Evolutionary conservation across 2,113 vertebrate species (phyloP).

Genomic region (Vidua chalybeata): DNA sequence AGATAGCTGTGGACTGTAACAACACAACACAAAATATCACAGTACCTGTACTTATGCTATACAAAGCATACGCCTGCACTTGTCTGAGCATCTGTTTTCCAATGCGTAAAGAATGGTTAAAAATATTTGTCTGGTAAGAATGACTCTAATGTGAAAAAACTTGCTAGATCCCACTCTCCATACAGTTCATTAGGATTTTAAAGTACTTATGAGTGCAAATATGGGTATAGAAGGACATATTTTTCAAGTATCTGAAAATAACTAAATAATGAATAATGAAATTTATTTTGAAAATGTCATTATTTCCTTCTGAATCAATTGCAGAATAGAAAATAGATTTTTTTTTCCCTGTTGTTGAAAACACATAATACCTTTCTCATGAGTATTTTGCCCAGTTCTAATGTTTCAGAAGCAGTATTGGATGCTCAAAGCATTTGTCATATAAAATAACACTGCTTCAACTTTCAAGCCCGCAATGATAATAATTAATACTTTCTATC

Average conservation of each 20-base stretch:
- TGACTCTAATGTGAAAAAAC: background rate
- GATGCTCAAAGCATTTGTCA: background rate
- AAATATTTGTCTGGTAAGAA: background rate
- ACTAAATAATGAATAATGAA: background rate
- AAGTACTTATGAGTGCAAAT: background rate
- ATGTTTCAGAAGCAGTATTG: slow-evolving; percentile 15
- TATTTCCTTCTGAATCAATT: slow-evolving; percentile 1
- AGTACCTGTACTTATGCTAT: background rate
- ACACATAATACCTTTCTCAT: slow-evolving; percentile 3
- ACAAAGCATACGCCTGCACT: background rate
- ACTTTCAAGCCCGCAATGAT: slow-evolving; percentile 21
- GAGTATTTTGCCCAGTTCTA: background rate
- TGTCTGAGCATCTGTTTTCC: background rate
- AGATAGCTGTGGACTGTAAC: background rate
- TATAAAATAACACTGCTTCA: slow-evolving; percentile 35
- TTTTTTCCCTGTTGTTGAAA: background rate
- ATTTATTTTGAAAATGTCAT: slow-evolving; percentile 3
- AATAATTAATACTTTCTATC: slow-evolving; percentile 55
- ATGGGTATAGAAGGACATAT: background rate
- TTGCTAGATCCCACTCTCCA: background rate
- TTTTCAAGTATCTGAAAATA: slow-evolving; percentile 4
- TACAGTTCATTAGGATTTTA: background rate
- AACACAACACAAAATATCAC: background rate
- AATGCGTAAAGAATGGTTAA: background rate
- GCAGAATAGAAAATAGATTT: background rate